A percentile compares a stretch with the other conserved stretches of the same genome.
These are phyloP conservation scores for Seira ritae DNA, from an alignment of 2,888 invertebrate species.

Conservation along the genomic window DNA sequence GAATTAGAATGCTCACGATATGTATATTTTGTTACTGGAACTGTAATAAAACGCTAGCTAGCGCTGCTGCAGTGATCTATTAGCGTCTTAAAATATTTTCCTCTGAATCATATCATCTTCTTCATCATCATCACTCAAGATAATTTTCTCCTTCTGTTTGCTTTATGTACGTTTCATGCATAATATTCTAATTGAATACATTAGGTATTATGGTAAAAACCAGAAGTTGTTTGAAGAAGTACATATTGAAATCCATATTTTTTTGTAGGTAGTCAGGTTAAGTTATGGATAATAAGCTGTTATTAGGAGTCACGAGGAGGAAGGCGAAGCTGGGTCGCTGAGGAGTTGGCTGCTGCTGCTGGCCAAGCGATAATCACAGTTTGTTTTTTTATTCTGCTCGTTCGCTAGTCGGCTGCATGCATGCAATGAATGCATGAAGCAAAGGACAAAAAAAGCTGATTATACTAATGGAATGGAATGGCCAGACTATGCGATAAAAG, in stretches of 20 bases:
- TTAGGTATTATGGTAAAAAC: neutral
- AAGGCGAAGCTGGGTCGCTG: too few species aligned
- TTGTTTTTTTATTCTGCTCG: neutral
- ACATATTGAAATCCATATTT: neutral
- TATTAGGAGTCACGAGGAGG: neutral
- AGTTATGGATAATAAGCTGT: neutral
- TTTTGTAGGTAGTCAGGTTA: neutral
- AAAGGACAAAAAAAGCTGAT: too few species aligned
- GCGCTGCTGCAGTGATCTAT: too few species aligned
- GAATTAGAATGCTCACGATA: neutral
- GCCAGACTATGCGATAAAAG: constrained; percentile 33
- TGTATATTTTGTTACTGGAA: too few species aligned
- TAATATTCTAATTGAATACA: neutral
- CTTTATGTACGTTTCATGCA: too few species aligned
- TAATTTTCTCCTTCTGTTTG: too few species aligned
- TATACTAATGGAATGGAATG: constrained; percentile 53
- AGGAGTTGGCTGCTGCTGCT: neutral
- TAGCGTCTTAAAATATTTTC: too few species aligned
- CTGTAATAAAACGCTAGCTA: too few species aligned
- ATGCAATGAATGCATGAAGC: too few species aligned
- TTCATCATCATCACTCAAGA: too few species aligned
- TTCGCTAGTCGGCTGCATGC: too few species aligned
- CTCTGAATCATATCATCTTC: too few species aligned
- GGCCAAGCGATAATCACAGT: neutral
- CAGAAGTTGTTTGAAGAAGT: neutral